phyloP scores from a whole-genome alignment of 2,888 invertebrate genomes.

The Metallyticus violacea region DNA sequence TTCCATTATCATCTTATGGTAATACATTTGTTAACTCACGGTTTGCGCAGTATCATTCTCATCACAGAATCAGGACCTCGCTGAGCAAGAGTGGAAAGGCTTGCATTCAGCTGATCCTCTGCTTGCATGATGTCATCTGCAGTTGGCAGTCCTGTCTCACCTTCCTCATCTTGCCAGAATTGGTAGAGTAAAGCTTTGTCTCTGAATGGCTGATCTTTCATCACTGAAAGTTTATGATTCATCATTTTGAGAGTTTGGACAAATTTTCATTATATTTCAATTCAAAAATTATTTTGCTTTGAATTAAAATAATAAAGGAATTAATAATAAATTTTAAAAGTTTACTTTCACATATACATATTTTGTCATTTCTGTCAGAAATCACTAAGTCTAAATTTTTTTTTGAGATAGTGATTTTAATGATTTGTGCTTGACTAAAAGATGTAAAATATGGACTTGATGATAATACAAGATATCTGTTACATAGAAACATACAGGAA shows the following conservation, averaged over 20 bases:
- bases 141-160: constrained; percentile 54
- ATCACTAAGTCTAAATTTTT: too few relatives aligned
- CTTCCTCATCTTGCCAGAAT: constrained; percentile 70
- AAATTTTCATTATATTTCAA: too few relatives aligned
- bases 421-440: too few relatives aligned
- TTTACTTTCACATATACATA: too few relatives aligned
- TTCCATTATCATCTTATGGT: background rate
- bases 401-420: too few relatives aligned
- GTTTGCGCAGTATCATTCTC: constrained; percentile 75
- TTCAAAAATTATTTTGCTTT: too few relatives aligned
- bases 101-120: constrained; percentile 67
- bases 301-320: too few relatives aligned
- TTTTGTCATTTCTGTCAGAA: too few relatives aligned
- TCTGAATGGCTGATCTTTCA: constrained; percentile 75
- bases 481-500: too few relatives aligned
- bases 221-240: constrained; percentile 52
- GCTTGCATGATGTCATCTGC: constrained; percentile 61
- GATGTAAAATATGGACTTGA: too few relatives aligned
- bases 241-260: background rate
- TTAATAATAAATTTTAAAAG: too few relatives aligned
- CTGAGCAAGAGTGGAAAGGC: constrained; percentile 63
- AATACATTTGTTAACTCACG: constrained; percentile 54
- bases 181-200: constrained; percentile 81
- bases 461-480: too few relatives aligned
- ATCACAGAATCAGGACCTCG: constrained; percentile 76